phyloP scores from a whole-genome alignment of 2,888 invertebrate species.

The Nipponacmea schrenckii region DNA sequence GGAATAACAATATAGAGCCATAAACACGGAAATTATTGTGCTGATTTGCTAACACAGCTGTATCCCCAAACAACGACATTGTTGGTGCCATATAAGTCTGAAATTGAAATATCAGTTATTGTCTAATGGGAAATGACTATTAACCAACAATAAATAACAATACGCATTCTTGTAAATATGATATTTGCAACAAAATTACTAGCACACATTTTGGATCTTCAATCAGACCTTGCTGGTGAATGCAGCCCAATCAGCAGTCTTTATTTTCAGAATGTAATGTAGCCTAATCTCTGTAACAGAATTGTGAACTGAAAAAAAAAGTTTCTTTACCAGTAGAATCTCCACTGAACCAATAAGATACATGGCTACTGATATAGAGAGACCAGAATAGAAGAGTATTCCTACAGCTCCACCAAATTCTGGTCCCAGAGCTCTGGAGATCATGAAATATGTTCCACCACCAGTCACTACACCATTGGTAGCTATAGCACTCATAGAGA shows the following conservation, averaged over 20 bases:
- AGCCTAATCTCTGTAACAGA: too few relatives aligned
- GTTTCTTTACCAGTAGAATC: constrained; percentile 83
- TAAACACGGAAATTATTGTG: constrained; percentile 98
- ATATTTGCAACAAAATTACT: too few relatives aligned
- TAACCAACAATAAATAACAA: too few relatives aligned
- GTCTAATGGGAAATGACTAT: too few relatives aligned
- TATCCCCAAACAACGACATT: constrained; percentile 88
- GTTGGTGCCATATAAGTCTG: constrained; percentile 69
- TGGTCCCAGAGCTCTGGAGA: constrained; percentile 93
- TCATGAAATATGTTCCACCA: constrained; percentile 99
- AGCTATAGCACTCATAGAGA: constrained; percentile 99
- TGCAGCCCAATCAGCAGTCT: too few relatives aligned
- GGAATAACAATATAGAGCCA: constrained; percentile 85
- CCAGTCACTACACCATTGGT: constrained; percentile 97
- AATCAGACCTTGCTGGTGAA: too few relatives aligned
- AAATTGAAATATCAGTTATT: constrained; percentile 22
- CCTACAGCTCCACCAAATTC: constrained; percentile 99
- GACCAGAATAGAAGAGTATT: constrained; percentile 97
- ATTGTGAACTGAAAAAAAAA: not conserved
- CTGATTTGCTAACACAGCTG: constrained; percentile 76
- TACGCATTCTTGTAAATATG: too few relatives aligned
- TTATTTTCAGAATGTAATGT: too few relatives aligned
- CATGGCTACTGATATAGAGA: constrained; percentile 98
- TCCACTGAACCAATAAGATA: constrained; percentile 99
- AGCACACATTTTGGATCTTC: too few relatives aligned